Conservation (phyloP, 92 coral and sea anemone species). For the Epizoanthus illoricatus region DNA sequence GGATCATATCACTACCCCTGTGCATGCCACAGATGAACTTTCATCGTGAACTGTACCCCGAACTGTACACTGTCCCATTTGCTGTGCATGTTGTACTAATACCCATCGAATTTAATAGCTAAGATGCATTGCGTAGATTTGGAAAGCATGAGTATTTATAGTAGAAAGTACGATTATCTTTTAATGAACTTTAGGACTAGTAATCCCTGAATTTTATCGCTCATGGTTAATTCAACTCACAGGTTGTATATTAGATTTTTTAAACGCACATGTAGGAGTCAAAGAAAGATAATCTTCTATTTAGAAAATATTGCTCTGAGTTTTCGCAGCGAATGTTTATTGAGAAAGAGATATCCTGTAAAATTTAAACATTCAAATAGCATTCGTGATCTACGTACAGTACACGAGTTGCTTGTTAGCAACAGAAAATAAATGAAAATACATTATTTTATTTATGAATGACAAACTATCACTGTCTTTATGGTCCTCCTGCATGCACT, state of each 20-base stretch:
- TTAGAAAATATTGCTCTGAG: constrained; percentile 3
- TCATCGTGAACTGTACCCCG: background rate
- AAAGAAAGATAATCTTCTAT: background rate
- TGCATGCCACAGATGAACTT: constrained; percentile 67
- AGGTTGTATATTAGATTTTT: background rate
- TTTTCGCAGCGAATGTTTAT: background rate
- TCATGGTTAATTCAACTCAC: background rate
- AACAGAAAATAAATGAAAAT: background rate
- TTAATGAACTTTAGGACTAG: no score
- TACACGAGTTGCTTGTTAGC: background rate
- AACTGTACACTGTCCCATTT: background rate
- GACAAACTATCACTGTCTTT: background rate
- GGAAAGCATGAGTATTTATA: no score
- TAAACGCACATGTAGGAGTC: background rate
- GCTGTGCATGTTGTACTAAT: no score
- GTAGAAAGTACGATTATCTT: no score
- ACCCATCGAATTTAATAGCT: no score
- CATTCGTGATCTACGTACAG: background rate
- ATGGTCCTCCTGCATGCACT: background rate
- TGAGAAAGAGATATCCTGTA: background rate
- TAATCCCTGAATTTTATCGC: constrained; percentile 1
- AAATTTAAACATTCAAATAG: background rate
- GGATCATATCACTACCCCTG: constrained; percentile 63
- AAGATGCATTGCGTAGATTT: no score
- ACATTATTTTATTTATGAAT: constrained; percentile 1